Percentiles rank a stretch among this genome's conserved stretches.
Evolutionary conservation across 2,888 invertebrate species (phyloP).

Genomic region (Alcis repandata): DNA sequence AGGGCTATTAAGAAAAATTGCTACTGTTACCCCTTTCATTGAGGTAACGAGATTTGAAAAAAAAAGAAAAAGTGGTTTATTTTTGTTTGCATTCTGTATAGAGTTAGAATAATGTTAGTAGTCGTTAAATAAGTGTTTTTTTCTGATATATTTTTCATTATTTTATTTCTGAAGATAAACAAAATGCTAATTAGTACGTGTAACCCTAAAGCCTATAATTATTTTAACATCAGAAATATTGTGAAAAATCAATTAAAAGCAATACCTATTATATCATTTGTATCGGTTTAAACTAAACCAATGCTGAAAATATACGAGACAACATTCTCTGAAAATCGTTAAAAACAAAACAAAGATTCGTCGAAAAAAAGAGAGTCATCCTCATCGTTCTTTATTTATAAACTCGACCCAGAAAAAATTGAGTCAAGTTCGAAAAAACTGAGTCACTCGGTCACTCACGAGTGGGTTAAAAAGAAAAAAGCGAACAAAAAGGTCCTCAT

Average conservation of each 20-base stretch:
- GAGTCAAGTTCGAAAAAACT: constrained; percentile 74
- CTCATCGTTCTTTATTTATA: constrained; percentile 50
- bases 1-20: constrained; percentile 74
- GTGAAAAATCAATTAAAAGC: no score
- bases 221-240: no score
- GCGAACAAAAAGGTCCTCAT: background rate
- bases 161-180: no score
- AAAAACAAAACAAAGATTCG: constrained; percentile 22
- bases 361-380: constrained; percentile 13
- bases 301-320: no score
- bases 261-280: no score
- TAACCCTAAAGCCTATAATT: no score
- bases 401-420: constrained; percentile 62
- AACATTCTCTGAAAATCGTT: no score
- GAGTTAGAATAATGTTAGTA: background rate
- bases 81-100: background rate
- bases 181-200: no score
- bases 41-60: constrained; percentile 11
- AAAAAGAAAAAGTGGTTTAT: background rate
- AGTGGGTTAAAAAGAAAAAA: constrained; percentile 5
- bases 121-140: no score
- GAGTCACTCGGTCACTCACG: constrained; percentile 51
- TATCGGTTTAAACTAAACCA: constrained; percentile 3
- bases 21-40: constrained; percentile 23
- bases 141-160: no score